A percentile compares a stretch with the other conserved stretches of the same genome.
Conservation (phyloP, 2,888 invertebrate genomes). For the Drosophila multiciliata region DNA sequence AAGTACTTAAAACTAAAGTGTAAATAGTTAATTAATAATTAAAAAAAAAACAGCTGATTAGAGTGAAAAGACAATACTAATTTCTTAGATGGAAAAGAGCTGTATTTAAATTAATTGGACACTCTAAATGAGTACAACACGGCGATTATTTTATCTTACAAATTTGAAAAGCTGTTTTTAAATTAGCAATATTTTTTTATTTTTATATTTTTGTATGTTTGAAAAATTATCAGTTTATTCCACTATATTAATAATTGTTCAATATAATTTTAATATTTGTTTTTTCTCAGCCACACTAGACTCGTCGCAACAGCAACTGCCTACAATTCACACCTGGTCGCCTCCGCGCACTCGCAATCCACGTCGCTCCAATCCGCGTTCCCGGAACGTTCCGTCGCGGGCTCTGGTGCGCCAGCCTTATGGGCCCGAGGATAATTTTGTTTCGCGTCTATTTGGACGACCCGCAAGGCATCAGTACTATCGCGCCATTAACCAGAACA, state of each 20-base stretch:
- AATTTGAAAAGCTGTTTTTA: background rate
- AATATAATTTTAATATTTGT: background rate
- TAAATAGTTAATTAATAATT: background rate
- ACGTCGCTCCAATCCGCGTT: conserved; percentile 65
- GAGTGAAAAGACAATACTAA: no score
- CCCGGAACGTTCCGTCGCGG: conserved; percentile 51
- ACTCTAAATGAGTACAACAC: background rate
- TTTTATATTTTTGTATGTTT: background rate
- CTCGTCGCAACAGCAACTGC: conserved; percentile 48
- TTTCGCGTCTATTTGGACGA: conserved; percentile 83
- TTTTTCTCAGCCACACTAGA: conserved; percentile 36
- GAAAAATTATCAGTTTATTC: background rate
- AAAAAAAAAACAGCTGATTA: conserved; percentile 5
- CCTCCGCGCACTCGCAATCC: conserved; percentile 53
- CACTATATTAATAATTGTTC: no score
- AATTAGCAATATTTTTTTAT: no score
- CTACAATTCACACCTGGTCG: conserved; percentile 62
- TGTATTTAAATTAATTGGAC: background rate
- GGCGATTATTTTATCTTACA: background rate
- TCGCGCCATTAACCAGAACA: conserved; percentile 83
- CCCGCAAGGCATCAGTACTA: conserved; percentile 83
- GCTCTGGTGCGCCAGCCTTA: conserved; percentile 70
- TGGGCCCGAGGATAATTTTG: conserved; percentile 79
- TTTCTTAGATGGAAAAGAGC: background rate
- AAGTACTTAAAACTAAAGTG: background rate